Evolutionary conservation across 2,113 vertebrate genomes (phyloP).

Genomic region (Chrysemys picta): DNA sequence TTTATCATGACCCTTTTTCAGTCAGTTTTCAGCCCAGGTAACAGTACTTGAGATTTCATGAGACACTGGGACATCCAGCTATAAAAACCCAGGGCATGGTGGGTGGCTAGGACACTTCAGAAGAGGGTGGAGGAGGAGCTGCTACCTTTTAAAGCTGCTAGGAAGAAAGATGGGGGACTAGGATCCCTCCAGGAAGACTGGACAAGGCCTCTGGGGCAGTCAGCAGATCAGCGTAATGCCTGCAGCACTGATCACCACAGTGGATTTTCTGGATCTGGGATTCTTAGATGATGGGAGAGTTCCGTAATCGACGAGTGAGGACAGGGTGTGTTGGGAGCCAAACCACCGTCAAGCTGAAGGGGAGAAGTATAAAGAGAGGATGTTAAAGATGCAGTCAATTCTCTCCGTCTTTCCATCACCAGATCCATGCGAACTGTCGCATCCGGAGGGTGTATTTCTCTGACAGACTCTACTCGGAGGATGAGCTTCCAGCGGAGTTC

Average conservation of each 20-base stretch:
- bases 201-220: neutral
- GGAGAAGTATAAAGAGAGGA: neutral
- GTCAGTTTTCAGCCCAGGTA: neutral
- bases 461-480: constrained; percentile 95
- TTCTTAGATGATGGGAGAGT: neutral
- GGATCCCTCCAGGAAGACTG: neutral
- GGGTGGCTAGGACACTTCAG: neutral
- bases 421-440: constrained; percentile 98
- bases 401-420: neutral
- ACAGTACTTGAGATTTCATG: too few relatives aligned
- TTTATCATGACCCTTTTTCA: neutral
- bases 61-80: neutral
- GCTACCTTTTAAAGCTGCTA: too few relatives aligned
- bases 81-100: neutral
- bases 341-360: neutral
- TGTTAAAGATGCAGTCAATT: neutral
- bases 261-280: neutral
- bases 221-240: neutral
- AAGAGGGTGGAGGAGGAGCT: neutral
- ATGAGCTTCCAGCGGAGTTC: constrained; percentile 97
- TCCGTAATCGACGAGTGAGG: neutral
- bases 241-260: neutral
- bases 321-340: neutral
- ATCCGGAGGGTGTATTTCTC: constrained; percentile 98
- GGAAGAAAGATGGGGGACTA: neutral